Evolutionary conservation across 2,888 invertebrate species (phyloP).

Genomic region (Eupithecia subfuscata): DNA sequence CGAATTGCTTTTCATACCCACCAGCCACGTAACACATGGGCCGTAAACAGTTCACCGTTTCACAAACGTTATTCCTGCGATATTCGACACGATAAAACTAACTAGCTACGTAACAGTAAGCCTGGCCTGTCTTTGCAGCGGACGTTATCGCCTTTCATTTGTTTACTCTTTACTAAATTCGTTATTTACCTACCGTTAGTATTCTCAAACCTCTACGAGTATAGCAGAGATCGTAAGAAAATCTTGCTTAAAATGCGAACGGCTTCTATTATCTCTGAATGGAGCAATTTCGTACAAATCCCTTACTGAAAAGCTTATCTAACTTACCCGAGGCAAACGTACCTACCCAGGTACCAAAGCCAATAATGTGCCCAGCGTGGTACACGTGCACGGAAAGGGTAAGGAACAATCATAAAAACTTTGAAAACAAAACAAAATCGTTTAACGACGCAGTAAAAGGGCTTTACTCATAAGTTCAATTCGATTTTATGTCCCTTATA

Average conservation of each 20-base stretch:
- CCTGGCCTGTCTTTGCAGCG: not conserved
- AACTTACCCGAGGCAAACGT: not conserved
- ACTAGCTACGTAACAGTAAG: not conserved
- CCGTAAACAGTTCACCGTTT: slow-evolving; percentile 32
- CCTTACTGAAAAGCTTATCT: not conserved
- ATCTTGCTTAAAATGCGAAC: not conserved
- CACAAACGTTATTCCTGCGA: slow-evolving; percentile 18
- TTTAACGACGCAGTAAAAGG: slow-evolving; percentile 18
- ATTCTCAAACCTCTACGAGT: not conserved
- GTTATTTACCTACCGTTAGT: not conserved
- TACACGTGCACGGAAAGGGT: not conserved
- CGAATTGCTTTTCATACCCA: slow-evolving; percentile 22
- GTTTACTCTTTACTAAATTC: not conserved
- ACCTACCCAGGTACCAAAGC: not conserved
- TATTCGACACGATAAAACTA: slow-evolving; percentile 17
- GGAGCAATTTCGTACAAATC: slow-evolving; percentile 2
- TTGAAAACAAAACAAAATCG: slow-evolving; percentile 22
- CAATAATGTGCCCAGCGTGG: not conserved
- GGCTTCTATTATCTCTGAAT: slow-evolving; percentile 9
- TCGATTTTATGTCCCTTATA: slow-evolving; percentile 14
- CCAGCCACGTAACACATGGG: slow-evolving; percentile 24
- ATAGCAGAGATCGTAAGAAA: not conserved
- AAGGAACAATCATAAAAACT: slow-evolving; percentile 11
- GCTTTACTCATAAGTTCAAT: slow-evolving; percentile 13
- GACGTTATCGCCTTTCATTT: not conserved